Base-by-base conservation (phyloP, 2,888 invertebrate genomes). In the Eulithis testata region DNA sequence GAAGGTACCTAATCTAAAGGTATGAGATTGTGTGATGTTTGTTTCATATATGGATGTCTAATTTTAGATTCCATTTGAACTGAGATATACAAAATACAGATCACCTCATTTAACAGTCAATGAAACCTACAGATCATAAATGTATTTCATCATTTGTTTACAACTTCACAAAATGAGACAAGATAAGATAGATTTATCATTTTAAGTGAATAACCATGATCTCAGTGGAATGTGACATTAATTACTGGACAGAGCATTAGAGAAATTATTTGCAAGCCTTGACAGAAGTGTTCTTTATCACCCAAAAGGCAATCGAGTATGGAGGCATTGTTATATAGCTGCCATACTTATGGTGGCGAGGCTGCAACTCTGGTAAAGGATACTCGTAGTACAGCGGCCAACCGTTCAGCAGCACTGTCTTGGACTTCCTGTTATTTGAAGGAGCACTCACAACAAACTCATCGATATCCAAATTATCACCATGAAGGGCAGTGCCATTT, bases 261-360 rank as follows among this genome's bases (percentile, higher is more conserved):
- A 12, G 36, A 2, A 12, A 50, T 50, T 55, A 52, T 55, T 83
- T 82, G 73, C 87, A 86, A 75, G 78, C 73, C 76, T 85, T 87
- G 56, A 93, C 82, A 8, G 88, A 85, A 47, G 91, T 91, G 69
- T 93, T 93, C 75, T 93, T 93, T 66, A 95, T 84, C 3, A 95
- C 93, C 94, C 95, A 95, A 85, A 96, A 96, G 51, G 93, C 94
- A 77, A 96, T 91, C 7, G 96, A 95, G 77, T 94, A 94, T 54
- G 95, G 94, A 5, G 95, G 95, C 86, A 96, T 88, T 31, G 88
- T 83, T 63, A 95, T 84, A 73, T 93, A 86, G 56, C 89, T 89
- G 1, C 88, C 86, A 77, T 90, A 87, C 67, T 89, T 86, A 52
- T 89, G 76, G 52, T 84, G 85, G 21, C 86, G 82, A n/a, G 95